Conservation (phyloP, 2,888 invertebrate genomes). For the Dasysyrphus tricinctus region DNA sequence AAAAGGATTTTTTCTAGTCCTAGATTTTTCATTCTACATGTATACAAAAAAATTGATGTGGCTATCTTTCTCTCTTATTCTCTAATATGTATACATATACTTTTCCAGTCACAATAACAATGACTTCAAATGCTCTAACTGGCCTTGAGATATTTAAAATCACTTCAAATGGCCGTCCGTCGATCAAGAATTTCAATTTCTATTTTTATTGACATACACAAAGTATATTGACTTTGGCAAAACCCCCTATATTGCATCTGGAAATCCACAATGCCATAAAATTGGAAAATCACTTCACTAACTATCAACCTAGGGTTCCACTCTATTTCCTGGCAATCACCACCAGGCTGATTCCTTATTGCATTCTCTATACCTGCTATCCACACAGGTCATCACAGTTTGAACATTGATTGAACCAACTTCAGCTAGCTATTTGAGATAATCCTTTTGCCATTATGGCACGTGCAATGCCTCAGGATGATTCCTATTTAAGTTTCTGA, state of each 20-base stretch:
- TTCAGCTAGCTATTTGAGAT: slow-evolving; percentile 44
- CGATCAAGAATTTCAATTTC: slow-evolving; percentile 2
- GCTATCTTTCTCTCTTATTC: too few relatives aligned
- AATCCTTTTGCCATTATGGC: slow-evolving; percentile 57
- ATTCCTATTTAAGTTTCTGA: slow-evolving; percentile 48
- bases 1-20: too few relatives aligned
- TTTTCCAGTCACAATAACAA: neutral
- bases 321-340: slow-evolving; percentile 21
- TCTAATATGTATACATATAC: too few relatives aligned
- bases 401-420: slow-evolving; percentile 34
- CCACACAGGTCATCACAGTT: slow-evolving; percentile 3
- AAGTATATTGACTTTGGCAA: neutral
- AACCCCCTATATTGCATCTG: neutral
- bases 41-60: too few relatives aligned
- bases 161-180: neutral
- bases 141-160: neutral
- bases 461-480: slow-evolving; percentile 56
- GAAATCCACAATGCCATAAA: neutral
- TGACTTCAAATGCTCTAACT: neutral
- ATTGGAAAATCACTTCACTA: slow-evolving; percentile 8
- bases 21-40: too few relatives aligned
- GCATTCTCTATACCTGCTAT: neutral
- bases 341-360: neutral
- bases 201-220: neutral
- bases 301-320: neutral